phyloP scores from a whole-genome alignment of 37 sponge, comb jelly and placozoan species.

The Tethya wilhelma region DNA sequence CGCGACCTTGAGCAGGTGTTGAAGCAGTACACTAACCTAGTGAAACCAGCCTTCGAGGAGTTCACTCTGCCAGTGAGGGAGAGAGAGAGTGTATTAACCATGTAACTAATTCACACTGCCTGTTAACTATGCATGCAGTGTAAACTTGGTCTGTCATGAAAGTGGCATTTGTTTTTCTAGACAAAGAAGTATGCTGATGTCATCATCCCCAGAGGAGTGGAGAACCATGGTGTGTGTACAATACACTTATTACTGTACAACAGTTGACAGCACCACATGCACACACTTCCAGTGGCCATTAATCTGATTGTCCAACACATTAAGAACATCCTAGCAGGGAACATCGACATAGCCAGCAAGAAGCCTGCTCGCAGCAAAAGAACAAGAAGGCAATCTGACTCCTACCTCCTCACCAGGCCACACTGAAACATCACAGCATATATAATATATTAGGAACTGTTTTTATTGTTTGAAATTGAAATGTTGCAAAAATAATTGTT shows the following conservation, averaged over 20 bases:
- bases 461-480: too few relatives aligned
- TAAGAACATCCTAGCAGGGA: slow-evolving; percentile 78
- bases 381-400: slow-evolving; percentile 50
- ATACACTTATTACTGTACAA: slow-evolving; percentile 3
- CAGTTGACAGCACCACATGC: too few relatives aligned
- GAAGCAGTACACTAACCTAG: slow-evolving; percentile 83
- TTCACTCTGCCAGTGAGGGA: slow-evolving; percentile 90
- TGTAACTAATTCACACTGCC: too few relatives aligned
- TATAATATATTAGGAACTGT: too few relatives aligned
- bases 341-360: neutral
- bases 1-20: slow-evolving; percentile 78
- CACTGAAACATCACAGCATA: too few relatives aligned
- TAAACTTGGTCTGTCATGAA: neutral
- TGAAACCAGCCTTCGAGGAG: slow-evolving; percentile 98
- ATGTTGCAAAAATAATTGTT: too few relatives aligned
- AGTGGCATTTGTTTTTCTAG: slow-evolving; percentile 18
- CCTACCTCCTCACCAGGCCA: slow-evolving; percentile 44
- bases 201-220: slow-evolving; percentile 93
- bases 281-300: slow-evolving; percentile 87
- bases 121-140: neutral
- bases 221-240: slow-evolving; percentile 73
- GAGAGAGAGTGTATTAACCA: neutral
- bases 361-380: neutral
- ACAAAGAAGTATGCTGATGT: slow-evolving; percentile 98
- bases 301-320: slow-evolving; percentile 94